Evolutionary conservation across 2,113 vertebrate species (phyloP), one percentile per base, ranked within the genome.

Genomic region (Blennius ocellaris): DNA sequence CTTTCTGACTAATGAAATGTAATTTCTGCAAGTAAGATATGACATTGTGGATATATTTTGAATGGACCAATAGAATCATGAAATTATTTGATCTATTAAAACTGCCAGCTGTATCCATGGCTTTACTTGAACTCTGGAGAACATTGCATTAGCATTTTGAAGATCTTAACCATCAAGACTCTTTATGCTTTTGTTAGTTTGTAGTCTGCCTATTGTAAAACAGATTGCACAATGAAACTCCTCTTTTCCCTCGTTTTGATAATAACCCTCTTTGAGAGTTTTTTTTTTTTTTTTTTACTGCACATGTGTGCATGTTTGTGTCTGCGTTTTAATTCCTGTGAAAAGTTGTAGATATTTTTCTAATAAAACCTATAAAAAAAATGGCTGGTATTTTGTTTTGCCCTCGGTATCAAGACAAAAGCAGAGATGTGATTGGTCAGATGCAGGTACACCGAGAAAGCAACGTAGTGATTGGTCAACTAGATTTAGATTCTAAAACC

Each of bases 401-500:
- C 21, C 4, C 21, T 30, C 21, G 2, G 21, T 30, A 30, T 30
- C 21, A 30, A 30, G 2, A 30, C 21, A 30, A 30, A 30, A 30
- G 21, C 21, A 30, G 21, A 30, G 21, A 2, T 30, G 21, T 30
- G 21, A 30, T 30, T 30, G 4, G 21, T 30, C 21, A 30, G 21
- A 2, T 30, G 21, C 21, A 30, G 2, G 21, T 4, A 4, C 21
- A 30, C 21, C 21, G 2, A 30, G 21, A 30, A 30, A 30, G 21
- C 4, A 30, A 4, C 21, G 4, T 30, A 2, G 21, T 30, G 21
- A 30, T 30, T 30, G 21, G 21, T 30, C 21, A 30, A 30, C 21
- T 30, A 30, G 21, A 30, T 30, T 30, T 30, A 30, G 36, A 52
- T 44, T 90, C 88, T 78, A 69, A 89, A 89, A 83, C 41, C 50